Base-by-base conservation (phyloP, 2,888 invertebrate species). In the Trissolcus brochymenae region DNA sequence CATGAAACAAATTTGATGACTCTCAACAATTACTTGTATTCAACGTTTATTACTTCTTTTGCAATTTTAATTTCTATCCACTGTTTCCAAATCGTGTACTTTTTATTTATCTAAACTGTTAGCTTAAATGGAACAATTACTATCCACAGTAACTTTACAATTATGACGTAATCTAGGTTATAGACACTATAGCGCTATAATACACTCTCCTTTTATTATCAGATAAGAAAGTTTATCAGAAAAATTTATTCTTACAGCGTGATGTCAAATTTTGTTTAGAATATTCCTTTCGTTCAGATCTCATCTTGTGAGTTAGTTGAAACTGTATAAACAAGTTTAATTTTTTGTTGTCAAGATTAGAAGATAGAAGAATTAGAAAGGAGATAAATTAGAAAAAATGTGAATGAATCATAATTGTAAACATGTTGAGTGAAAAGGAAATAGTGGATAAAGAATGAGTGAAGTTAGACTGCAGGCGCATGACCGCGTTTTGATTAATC, bases 401-500 rank as follows among this genome's bases (percentile, higher is more conserved):
- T 51, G 51, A 9, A 16, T 19, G 13, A 16, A 51, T 6, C 13
- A 17, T 19, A 21, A 7, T 17, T 6, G 14, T 51, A 16, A 51
- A 51, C 16, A 54, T 9, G n/a, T 21, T 49, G 43, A 46, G 35
- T 17, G 14, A 65, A 59, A 53, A 35, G 40, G 29, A 16, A 25
- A 13, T 0, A 25, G 25, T 16, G 49, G 56, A 65, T 65, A 72
- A 50, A 41, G 60, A 43, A 19, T 49, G 41, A 54, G 43, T 60
- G 62, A 19, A 51, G 46, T 16, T 46, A 35, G 35, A 11, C 46
- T 35, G 49, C 62, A 35, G 51, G 64, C 60, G 71, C 53, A 19
- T 55, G 65, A 51, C 54, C 56, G 73, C 60, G 65, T 60, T 49
- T 29, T 57, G 79, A 76, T 76, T 76, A 76, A 79, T 73, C 66